These are phyloP conservation scores for Sceloporus tristichus DNA, from an alignment of 2,113 vertebrate genomes.

Conservation along the genomic window DNA sequence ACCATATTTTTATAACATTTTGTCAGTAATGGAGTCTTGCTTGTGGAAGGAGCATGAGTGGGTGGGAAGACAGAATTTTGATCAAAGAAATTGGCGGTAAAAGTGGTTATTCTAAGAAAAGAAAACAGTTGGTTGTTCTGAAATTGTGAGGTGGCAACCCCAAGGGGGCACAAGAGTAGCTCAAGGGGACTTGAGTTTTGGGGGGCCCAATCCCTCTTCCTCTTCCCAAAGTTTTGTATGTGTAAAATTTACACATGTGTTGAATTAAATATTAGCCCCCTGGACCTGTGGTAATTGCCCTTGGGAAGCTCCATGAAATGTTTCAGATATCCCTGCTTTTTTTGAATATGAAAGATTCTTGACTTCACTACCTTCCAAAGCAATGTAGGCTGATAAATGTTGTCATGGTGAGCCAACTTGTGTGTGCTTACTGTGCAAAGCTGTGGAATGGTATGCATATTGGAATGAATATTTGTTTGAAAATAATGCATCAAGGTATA, in stretches of 20 bases:
- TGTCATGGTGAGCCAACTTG: too few species aligned
- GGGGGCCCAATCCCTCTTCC: too few species aligned
- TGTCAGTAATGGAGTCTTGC: too few species aligned
- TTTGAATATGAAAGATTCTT: slow-evolving; percentile 4
- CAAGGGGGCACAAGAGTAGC: too few species aligned
- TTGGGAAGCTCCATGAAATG: background rate
- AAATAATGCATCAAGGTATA: background rate
- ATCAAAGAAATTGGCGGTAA: background rate
- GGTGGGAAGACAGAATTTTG: too few species aligned
- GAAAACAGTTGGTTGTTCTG: background rate
- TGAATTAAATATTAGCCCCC: too few species aligned
- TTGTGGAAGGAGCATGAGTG: background rate
- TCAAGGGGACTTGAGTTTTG: too few species aligned
- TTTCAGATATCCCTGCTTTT: background rate
- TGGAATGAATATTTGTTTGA: background rate
- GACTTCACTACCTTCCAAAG: background rate
- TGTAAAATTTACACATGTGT: too few species aligned
- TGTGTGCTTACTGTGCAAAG: background rate
- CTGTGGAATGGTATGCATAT: background rate
- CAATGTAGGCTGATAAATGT: background rate
- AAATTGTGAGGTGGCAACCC: too few species aligned
- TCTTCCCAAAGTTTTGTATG: too few species aligned
- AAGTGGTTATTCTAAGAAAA: background rate
- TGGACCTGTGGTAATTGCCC: too few species aligned
- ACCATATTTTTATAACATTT: background rate